Base-by-base conservation (phyloP, 92 coral and sea anemone genomes). In the Metridium senile region DNA sequence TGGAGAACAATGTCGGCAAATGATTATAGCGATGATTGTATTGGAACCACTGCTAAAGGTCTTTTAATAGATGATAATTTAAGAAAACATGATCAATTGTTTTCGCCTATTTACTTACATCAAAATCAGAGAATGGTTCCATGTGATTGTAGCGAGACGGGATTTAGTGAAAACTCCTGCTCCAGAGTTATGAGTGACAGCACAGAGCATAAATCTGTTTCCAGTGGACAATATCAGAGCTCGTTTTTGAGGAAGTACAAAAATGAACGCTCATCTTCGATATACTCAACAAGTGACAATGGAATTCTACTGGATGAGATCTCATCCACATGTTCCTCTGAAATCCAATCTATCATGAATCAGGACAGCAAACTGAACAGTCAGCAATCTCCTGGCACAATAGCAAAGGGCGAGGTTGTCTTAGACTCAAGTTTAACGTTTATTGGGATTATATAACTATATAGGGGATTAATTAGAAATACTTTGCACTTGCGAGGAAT, bases 391-490 rank as follows among this genome's bases (percentile, higher is more conserved):
- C 84, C 84, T 27, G 47, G 33, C 68, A 46, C 78, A 22, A 51
- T 81, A 1, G 85, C 79, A 0, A 75, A 81, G 31, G 91, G 82
- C 11, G 86, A 87, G 63, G 81, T 69, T 4, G 79, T 72, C 18
- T 29, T 65, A 9, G 88, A 92, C 45, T 90, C 91, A 20, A 92
- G 97, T 58, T 79, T 92, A 57, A 92, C 97, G 16, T 92, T 92
- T 80, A 92, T 92, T 69, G 97, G 97, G 30, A 88, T 92, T 53
- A 92, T 92, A 28, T 91, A 71, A 58, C 19, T 3, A 9, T 27
- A 66, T 31, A 23, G 26, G 21, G 20, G 29, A 35, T 34, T 30
- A 1, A 33, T 52, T 47, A n/a, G n/a, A n/a, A n/a, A n/a, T n/a
- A n/a, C n/a, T n/a, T n/a, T n/a, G n/a, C 45, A 63, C 43, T 10